These are phyloP conservation scores for Callopanchax toddi DNA, from an alignment of 2,113 vertebrate species.

Conservation along the genomic window DNA sequence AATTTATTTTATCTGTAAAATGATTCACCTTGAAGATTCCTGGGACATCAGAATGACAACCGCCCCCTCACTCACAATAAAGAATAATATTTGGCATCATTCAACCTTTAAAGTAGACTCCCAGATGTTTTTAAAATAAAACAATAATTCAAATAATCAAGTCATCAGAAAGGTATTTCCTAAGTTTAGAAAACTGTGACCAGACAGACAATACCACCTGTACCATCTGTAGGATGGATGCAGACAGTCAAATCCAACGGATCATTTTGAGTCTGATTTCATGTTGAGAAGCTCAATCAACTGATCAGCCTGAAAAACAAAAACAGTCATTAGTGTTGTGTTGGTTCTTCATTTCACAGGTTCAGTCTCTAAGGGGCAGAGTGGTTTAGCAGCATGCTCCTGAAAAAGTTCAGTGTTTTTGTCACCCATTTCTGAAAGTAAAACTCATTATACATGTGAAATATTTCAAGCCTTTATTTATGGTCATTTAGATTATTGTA, in stretches of 20 bases:
- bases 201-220: conserved; percentile 4
- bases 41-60: neutral
- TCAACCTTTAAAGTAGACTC: conserved; percentile 11
- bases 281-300: conserved; percentile 75
- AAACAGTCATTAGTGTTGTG: too few relatives aligned
- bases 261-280: conserved; percentile 68
- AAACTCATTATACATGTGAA: too few relatives aligned
- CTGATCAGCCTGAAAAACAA: conserved; percentile 76
- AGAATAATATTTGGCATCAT: conserved; percentile 13
- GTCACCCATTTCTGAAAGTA: too few relatives aligned
- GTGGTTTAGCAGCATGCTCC: too few relatives aligned
- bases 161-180: neutral
- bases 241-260: conserved; percentile 1
- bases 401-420: too few relatives aligned
- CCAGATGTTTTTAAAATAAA: neutral
- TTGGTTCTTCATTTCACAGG: too few relatives aligned
- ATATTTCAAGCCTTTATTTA: too few relatives aligned
- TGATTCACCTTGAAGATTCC: too few relatives aligned
- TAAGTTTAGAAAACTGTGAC: neutral
- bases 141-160: conserved; percentile 16
- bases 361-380: too few relatives aligned
- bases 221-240: neutral
- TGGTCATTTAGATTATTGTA: too few relatives aligned
- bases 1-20: conserved; percentile 1
- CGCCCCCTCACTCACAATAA: neutral